Evolutionary conservation across 2,888 invertebrate genomes (phyloP).

Genomic region (Luffia ferchaultella): DNA sequence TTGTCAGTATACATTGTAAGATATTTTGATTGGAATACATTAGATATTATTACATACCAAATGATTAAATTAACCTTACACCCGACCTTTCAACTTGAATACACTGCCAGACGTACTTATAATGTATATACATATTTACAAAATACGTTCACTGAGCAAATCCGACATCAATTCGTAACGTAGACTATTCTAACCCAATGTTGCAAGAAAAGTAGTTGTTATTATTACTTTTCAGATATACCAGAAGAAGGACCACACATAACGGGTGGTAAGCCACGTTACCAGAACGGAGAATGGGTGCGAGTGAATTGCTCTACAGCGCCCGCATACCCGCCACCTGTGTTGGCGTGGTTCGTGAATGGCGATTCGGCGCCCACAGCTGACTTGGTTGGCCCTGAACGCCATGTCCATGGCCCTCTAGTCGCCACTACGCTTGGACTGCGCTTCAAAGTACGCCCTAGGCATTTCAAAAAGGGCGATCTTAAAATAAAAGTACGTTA

Average conservation of each 20-base stretch:
- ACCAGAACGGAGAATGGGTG: conserved; percentile 67
- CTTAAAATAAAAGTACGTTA: conserved; percentile 71
- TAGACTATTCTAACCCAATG: no score
- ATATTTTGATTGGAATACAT: no score
- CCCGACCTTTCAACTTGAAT: no score
- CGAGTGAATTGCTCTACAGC: conserved; percentile 70
- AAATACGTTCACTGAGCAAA: no score
- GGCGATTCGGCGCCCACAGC: conserved; percentile 52
- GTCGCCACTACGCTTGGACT: conserved; percentile 74
- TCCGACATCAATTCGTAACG: no score
- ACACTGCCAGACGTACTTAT: no score
- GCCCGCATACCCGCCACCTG: conserved; percentile 67
- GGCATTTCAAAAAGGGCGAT: conserved; percentile 76
- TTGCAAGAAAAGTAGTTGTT: no score
- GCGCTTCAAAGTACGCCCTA: conserved; percentile 71
- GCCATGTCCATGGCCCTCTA: conserved; percentile 56
- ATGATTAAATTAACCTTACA: no score
- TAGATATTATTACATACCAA: no score
- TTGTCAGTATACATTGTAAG: no score
- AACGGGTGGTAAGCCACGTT: conserved; percentile 63
- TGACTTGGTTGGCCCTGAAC: conserved; percentile 52
- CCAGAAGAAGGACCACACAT: conserved; percentile 70
- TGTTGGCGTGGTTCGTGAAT: conserved; percentile 69
- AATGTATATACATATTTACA: no score
- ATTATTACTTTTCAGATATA: conserved; percentile 41